Conservation (phyloP, 2,797 vertebrate genomes). For the Anisognathus igniventris region DNA sequence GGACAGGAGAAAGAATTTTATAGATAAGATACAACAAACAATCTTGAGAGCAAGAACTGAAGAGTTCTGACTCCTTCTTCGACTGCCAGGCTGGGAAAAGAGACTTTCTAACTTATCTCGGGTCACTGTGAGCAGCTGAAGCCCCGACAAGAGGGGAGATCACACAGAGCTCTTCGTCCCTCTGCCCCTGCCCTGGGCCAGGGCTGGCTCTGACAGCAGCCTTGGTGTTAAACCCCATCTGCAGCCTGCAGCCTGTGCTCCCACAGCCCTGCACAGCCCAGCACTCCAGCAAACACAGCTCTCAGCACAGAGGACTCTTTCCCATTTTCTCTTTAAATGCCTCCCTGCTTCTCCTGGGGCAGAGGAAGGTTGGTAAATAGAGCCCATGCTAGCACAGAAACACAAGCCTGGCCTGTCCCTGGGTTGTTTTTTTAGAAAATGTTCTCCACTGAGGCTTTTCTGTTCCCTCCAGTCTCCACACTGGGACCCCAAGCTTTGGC, state of each 20-base stretch:
- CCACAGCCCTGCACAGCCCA: background rate
- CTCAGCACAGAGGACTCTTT: background rate
- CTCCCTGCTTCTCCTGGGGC: background rate
- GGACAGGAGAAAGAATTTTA: no score
- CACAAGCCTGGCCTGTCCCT: slow-evolving; percentile 43
- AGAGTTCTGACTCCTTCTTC: no score
- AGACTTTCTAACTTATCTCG: no score
- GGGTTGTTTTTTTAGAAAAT: slow-evolving; percentile 33
- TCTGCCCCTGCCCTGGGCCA: background rate
- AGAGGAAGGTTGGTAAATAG: background rate
- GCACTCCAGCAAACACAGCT: background rate
- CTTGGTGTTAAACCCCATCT: background rate
- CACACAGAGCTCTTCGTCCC: background rate
- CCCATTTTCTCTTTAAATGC: background rate
- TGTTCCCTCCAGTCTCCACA: slow-evolving; percentile 36
- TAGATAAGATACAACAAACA: no score
- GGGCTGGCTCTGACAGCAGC: no score
- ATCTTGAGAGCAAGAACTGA: no score
- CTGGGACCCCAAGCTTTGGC: slow-evolving; percentile 27
- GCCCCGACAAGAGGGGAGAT: background rate
- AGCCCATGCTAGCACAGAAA: background rate
- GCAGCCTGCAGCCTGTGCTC: background rate
- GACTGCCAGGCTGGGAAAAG: no score
- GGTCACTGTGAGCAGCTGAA: no score
- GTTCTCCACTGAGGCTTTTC: slow-evolving; percentile 62